These are phyloP conservation scores for Perca flavescens DNA, from an alignment of 2,113 vertebrate genomes.

Conservation along the genomic window DNA sequence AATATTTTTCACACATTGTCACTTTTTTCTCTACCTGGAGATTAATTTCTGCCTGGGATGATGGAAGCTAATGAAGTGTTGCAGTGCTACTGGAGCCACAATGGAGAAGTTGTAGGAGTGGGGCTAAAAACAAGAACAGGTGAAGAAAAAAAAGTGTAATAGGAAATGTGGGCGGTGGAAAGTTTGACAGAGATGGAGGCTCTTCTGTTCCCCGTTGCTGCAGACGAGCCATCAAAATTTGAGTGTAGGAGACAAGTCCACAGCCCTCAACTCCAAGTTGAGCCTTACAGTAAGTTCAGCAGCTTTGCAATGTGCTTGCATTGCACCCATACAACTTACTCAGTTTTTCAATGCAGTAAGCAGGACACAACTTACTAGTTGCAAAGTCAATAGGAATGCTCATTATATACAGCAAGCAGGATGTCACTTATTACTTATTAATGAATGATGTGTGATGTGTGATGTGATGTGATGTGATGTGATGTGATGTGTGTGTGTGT, in stretches of 20 bases:
- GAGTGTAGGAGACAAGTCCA: not conserved
- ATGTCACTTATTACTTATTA: not conserved
- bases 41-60: conserved; percentile 37
- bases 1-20: conserved; percentile 45
- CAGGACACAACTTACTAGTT: not conserved
- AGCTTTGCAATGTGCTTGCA: not conserved
- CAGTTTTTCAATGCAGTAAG: not conserved
- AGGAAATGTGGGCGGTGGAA: conserved; percentile 48
- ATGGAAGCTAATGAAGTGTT: conserved; percentile 74
- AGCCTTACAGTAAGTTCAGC: not conserved
- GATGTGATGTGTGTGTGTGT: too few species aligned
- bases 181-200: conserved; percentile 44
- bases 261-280: not conserved
- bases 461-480: too few species aligned
- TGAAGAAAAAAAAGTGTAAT: conserved; percentile 14
- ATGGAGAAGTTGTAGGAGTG: conserved; percentile 49
- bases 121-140: not conserved
- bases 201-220: not conserved
- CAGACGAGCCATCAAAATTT: conserved; percentile 5
- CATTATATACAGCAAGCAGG: not conserved
- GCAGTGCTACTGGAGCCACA: conserved; percentile 23
- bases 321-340: too few species aligned
- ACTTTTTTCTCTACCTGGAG: conserved; percentile 32
- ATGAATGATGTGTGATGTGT: not conserved
- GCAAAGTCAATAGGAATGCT: not conserved